Base-by-base conservation (phyloP, 2,888 invertebrate genomes). In the Torymus auratus region DNA sequence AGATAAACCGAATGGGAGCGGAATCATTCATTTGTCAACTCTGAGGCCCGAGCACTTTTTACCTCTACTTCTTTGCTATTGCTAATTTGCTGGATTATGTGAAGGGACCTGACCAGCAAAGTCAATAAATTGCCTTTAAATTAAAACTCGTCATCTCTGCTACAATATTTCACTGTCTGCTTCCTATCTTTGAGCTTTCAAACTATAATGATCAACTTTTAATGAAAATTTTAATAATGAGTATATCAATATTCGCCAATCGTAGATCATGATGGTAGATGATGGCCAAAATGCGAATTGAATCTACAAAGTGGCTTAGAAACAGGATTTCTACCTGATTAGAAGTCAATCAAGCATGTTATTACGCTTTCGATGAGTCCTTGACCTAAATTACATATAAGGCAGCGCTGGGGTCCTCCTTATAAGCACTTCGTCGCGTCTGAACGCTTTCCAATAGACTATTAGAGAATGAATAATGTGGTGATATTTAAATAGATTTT, bases 311-410 rank as follows among this genome's bases (percentile, higher is more conserved):
- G 23, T 10, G 50, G 60, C 65, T 23, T 14, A 0, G 52, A 71
- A 14, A 2, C 67, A 41, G 68, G n/a, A 61, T 62, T 73, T 68
- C 78, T 69, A 69, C 60, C 15, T 52, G 78, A 69, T 79, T 73
- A 62, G 78, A 50, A 62, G 62, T 56, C 78, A 73, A 62, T 79
- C 73, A 53, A 20, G 55, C 78, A 15, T 79, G 52, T 28, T 52
- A 69, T 69, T 62, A 71, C 50, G 55, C 53, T 61, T 28, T 62
- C 55, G 14, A 17, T n/a, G 12, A 62, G 73, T 73, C 78, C 73
- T 79, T 79, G 78, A 69, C 72, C 78, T 23, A 61, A 69, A 69
- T 79, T 53, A 7, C 64, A 56, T 69, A 70, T 64, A 28, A 77
- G 77, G 56, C 53, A 14, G n/a, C 13, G 5, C 10, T 55, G 11